These are phyloP conservation scores for Hystrix cristata DNA, from an alignment of 2,113 vertebrate species.

Conservation along the genomic window DNA sequence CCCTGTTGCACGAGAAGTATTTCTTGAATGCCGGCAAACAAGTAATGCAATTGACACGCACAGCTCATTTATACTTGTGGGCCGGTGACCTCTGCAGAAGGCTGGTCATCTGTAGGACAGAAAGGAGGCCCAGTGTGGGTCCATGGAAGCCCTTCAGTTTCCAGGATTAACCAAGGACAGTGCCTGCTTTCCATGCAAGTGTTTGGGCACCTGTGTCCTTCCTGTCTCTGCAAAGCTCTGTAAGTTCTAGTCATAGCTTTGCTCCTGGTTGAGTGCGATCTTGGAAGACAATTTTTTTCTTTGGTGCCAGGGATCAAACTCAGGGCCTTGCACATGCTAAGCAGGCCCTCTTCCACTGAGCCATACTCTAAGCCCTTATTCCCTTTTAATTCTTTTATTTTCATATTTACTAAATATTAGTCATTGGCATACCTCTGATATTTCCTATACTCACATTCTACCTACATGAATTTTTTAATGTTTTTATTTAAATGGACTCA, in stretches of 20 bases:
- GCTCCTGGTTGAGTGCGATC: neutral
- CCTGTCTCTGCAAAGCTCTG: neutral
- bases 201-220: neutral
- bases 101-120: neutral
- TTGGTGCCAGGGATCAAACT: neutral
- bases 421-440: neutral
- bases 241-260: neutral
- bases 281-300: neutral
- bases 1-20: neutral
- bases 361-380: neutral
- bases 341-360: neutral
- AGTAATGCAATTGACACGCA: neutral
- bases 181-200: neutral
- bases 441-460: conserved; percentile 4
- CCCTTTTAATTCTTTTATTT: neutral
- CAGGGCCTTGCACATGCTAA: neutral
- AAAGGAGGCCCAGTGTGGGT: neutral
- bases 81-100: neutral
- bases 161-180: neutral
- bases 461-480: neutral
- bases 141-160: neutral
- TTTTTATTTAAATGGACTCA: neutral
- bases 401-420: conserved; percentile 12
- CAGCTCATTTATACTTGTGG: neutral
- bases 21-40: neutral